Evolutionary conservation across 2,888 invertebrate genomes (phyloP), one percentile per base, ranked within the genome.

Genomic region (Drosophila vallismaia): DNA sequence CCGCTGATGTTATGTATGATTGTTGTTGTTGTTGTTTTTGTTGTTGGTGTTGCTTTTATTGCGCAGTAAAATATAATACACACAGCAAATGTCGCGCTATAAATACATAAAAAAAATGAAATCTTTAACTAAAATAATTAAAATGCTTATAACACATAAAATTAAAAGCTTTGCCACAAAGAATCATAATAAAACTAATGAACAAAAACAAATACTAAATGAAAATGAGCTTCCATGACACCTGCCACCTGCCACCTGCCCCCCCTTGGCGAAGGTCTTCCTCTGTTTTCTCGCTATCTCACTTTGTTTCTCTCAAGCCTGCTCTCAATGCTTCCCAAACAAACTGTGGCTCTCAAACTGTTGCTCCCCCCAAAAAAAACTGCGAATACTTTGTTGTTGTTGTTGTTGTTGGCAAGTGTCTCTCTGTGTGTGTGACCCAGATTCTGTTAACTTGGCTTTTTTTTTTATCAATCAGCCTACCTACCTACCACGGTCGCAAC

Each of bases 31-130:
- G 74, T 71, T 71, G 62, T 71, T 74, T 48, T 60, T 72, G 48
- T 48, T 74, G 57, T 57, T 76, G 44, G 57, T 82, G 71, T 79
- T 85, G 76, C 56, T 71, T 79, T 72, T 82, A 82, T 82, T 82
- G 82, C 82, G 82, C 82, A 82, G 85, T 77, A 73, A 77, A 71
- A 82, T 63, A 74, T 77, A 75, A 75, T 74, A 72, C 58, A 72
- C 66, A 52, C 52, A 58, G 62, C 56, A 62, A 73, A 67, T 66
- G 62, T 53, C 57, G 69, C 66, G 75, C 71, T 74, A 83, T 76
- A 63, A 79, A 83, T 77, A 80, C 71, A 77, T 57, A 40, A 36
- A 36, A n/a, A 38, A 50, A 52, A 38, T 24, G 24, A 55, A 51
- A 55, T 60, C 31, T 26, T 74, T 44, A 74, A 76, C 74, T 74